Evolutionary conservation across 2,797 vertebrate genomes (phyloP).

Genomic region (Schizothorax lantsangensis): DNA sequence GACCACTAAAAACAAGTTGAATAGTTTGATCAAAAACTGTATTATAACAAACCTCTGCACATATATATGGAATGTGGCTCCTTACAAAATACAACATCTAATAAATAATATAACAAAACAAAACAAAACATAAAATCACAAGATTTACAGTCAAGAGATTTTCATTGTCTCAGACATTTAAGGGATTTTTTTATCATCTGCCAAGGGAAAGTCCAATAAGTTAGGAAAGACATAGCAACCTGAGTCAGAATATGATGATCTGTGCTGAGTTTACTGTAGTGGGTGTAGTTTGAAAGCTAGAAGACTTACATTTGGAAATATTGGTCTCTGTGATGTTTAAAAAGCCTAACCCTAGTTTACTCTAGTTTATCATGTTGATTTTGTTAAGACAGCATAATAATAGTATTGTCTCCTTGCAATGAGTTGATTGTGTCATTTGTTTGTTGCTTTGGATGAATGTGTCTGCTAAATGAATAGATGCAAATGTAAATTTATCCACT

Average conservation of each 20-base stretch:
- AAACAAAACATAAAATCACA: not conserved
- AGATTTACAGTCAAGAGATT: not conserved
- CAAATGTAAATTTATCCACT: not conserved
- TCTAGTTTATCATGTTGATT: conserved; percentile 3
- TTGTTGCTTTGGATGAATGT: not conserved
- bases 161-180: not conserved
- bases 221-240: not conserved
- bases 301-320: conserved; percentile 1
- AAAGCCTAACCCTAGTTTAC: conserved; percentile 9
- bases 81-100: not conserved
- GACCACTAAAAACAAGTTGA: conserved; percentile 7
- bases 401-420: not conserved
- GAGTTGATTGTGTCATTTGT: conserved; percentile 15
- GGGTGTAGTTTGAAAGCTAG: conserved; percentile 22
- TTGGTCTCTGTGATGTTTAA: not conserved
- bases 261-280: conserved; percentile 12
- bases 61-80: not conserved
- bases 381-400: conserved; percentile 27
- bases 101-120: not conserved
- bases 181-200: not conserved
- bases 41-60: not conserved
- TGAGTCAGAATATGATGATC: not conserved
- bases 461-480: conserved; percentile 22
- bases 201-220: not conserved
- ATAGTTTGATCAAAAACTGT: not conserved